Conservation (phyloP, 2,113 vertebrate genomes). For the Cryptotis parvus region DNA sequence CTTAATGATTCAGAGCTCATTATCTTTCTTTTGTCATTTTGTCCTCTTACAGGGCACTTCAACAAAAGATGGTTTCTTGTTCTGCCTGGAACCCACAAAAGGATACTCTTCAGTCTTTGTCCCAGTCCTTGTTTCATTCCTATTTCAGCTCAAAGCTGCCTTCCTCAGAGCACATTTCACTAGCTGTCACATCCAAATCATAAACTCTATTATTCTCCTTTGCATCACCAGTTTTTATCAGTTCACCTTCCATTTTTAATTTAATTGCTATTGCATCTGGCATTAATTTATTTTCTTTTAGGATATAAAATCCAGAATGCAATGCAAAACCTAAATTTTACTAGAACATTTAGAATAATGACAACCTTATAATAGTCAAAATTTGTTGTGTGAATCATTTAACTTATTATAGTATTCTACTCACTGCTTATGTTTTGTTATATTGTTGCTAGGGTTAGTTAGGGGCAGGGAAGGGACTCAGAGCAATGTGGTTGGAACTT, state of each 20-base stretch:
- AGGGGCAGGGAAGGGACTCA: too few relatives aligned
- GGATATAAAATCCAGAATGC: neutral
- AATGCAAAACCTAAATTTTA: neutral
- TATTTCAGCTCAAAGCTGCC: neutral
- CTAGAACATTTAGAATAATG: neutral
- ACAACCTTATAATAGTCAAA: neutral
- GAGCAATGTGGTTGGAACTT: too few relatives aligned
- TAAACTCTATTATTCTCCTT: neutral
- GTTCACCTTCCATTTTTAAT: neutral
- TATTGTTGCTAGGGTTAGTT: too few relatives aligned
- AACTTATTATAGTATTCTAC: neutral
- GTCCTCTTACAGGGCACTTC: neutral
- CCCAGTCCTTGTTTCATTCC: neutral
- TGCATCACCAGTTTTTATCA: neutral
- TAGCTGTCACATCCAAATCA: neutral
- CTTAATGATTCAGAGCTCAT: neutral
- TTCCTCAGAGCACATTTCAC: neutral
- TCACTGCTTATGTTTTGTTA: too few relatives aligned
- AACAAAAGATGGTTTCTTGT: fast-evolving
- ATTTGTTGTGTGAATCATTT: neutral
- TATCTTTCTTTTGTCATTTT: neutral
- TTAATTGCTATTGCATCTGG: neutral
- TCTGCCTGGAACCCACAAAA: neutral
- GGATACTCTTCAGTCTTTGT: fast-evolving
- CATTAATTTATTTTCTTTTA: neutral